Evolutionary conservation across 1,140 invertebrate genomes (phyloP), one percentile per base, ranked within the genome.

Genomic region (Halictus rubicundus): DNA sequence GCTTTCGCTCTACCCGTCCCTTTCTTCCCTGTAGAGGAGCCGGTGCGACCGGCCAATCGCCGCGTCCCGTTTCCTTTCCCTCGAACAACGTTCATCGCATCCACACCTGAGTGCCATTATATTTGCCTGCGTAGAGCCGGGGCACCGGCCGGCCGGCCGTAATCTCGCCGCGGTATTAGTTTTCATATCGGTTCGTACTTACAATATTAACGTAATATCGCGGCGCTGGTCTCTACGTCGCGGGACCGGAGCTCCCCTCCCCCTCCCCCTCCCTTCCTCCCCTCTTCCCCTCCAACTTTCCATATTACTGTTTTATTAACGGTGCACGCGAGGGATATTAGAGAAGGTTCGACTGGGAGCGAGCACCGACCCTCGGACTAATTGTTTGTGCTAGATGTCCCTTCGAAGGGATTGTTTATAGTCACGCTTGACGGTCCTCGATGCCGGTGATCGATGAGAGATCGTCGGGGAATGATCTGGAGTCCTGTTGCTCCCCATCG

Each of bases 91-190:
- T 65, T 60, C 70, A 75, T 75, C 76, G 54, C 72, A 68, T 81
- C 72, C 78, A 81, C 78, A 76, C 83, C 81, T 65, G 74, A 81
- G 69, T 68, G 72, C 82, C 71, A 80, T 80, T 83, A 82, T 60
- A 84, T 72, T 81, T 87, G 64, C 76, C 75, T 85, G 65, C 73
- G 76, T 23, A 14, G 42, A 46, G 16, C 27, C 14, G 16, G 46
- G 23, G 23, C 52, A 32, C 49, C 49, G 49, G 49, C 57, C 42
- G 39, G 46, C 60, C 76, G 42, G 9, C 42, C 42, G 68, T 78
- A 78, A 78, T 78, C 76, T 78, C 76, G 61, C 46, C 68, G 49
- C 60, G 75, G 75, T 78, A 78, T 78, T 78, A 78, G 75, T 71
- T 78, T 72, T 78, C 76, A 46, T 72, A 78, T 78, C 21, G 76